These are phyloP conservation scores for Nyctalus aviator DNA, from an alignment of 2,797 vertebrate genomes.

Conservation along the genomic window DNA sequence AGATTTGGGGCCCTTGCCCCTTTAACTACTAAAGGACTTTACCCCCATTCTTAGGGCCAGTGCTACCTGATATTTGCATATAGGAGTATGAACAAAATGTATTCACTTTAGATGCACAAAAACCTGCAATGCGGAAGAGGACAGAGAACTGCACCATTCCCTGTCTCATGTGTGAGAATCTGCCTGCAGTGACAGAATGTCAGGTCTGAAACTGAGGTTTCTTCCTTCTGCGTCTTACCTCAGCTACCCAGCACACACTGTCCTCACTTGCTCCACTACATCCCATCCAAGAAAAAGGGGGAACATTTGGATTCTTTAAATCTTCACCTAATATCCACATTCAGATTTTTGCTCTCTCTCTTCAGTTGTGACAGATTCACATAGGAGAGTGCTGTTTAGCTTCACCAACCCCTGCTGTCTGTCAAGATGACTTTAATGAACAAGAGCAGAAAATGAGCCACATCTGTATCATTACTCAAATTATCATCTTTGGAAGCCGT, in stretches of 20 bases:
- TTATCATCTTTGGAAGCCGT: neutral
- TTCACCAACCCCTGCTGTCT: neutral
- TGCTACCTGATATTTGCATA: neutral
- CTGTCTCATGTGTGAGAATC: neutral
- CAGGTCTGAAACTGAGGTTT: neutral
- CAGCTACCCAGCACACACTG: neutral
- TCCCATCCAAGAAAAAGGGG: neutral
- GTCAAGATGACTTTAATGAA: neutral
- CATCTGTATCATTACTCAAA: neutral
- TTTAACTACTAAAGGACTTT: neutral
- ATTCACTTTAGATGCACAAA: neutral
- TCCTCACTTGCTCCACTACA: neutral
- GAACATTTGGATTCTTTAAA: neutral
- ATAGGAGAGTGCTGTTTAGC: neutral
- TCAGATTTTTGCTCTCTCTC: neutral
- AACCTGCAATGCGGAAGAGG: neutral
- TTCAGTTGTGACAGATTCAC: neutral
- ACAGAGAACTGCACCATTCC: neutral
- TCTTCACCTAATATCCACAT: neutral
- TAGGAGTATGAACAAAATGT: neutral
- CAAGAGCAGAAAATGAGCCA: constrained; percentile 16
- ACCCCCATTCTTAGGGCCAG: neutral
- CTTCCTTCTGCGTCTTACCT: neutral
- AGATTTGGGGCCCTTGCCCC: neutral
- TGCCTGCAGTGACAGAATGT: neutral